A percentile compares a stretch with the other conserved stretches of the same genome.
phyloP scores from a whole-genome alignment of 2,888 invertebrate genomes.

The Xestia sexstrigata region DNA sequence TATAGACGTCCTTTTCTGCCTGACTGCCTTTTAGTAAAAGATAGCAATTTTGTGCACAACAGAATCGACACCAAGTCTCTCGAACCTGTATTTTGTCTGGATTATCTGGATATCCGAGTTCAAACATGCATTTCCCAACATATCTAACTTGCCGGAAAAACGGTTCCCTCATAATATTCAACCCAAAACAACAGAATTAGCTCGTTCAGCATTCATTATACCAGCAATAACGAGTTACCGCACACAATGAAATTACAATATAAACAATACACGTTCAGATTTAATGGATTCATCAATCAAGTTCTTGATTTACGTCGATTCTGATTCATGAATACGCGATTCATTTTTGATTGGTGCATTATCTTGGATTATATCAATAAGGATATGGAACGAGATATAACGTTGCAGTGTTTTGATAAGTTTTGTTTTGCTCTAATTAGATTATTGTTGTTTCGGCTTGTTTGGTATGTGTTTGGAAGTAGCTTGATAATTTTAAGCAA shows the following conservation, averaged over 20 bases:
- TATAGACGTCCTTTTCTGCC: too few relatives aligned
- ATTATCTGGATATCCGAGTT: neutral
- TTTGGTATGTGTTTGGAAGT: neutral
- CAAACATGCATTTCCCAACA: neutral
- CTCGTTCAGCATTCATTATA: conserved; percentile 36
- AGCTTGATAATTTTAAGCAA: conserved; percentile 5
- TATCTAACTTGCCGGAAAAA: neutral
- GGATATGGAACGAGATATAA: conserved; percentile 31
- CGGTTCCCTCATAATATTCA: neutral
- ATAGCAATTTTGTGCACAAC: too few relatives aligned
- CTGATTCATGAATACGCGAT: conserved; percentile 56
- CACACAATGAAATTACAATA: conserved; percentile 62
- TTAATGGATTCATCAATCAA: conserved; percentile 63
- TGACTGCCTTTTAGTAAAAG: too few relatives aligned
- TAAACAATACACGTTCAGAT: conserved; percentile 60
- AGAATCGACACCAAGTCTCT: too few relatives aligned
- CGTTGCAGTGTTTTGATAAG: conserved; percentile 2
- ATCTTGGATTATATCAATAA: conserved; percentile 53
- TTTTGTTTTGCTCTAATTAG: neutral
- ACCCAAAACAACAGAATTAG: conserved; percentile 30
- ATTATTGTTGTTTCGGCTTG: conserved; percentile 8
- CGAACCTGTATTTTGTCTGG: neutral
- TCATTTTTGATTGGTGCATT: conserved; percentile 52
- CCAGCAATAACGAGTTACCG: conserved; percentile 36
- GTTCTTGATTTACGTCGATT: conserved; percentile 41